Conservation (phyloP, 2,888 invertebrate genomes). For the Pediacus dermestoides region DNA sequence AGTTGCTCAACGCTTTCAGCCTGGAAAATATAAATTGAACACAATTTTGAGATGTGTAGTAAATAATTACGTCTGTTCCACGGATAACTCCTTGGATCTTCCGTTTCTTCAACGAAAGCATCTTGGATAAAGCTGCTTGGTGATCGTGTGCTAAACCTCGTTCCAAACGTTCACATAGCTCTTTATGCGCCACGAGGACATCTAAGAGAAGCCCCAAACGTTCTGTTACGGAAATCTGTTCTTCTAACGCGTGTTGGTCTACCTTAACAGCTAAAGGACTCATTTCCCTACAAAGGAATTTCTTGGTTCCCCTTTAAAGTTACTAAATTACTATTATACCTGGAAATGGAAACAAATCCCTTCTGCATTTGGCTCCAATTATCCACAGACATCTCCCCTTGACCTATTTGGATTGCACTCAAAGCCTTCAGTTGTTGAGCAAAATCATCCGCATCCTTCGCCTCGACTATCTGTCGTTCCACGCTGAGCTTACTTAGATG, state of each 20-base stretch:
- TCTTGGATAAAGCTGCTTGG: slow-evolving; percentile 58
- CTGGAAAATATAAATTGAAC: slow-evolving; percentile 39
- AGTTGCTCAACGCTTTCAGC: slow-evolving; percentile 59
- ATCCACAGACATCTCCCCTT: slow-evolving; percentile 32
- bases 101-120: slow-evolving; percentile 59
- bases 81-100: slow-evolving; percentile 62
- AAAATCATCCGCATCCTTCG: slow-evolving; percentile 55
- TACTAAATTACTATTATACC: slow-evolving; percentile 40
- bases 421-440: slow-evolving; percentile 53
- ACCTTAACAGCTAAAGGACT: slow-evolving; percentile 51
- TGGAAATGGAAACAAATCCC: slow-evolving; percentile 53
- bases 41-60: slow-evolving; percentile 8
- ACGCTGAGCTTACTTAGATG: slow-evolving; percentile 52
- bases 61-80: slow-evolving; percentile 55
- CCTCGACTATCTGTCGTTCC: slow-evolving; percentile 47
- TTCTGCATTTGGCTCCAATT: slow-evolving; percentile 55
- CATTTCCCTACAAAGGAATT: slow-evolving; percentile 48
- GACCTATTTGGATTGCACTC: slow-evolving; percentile 41
- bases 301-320: neutral
- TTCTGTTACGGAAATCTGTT: slow-evolving; percentile 57
- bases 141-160: slow-evolving; percentile 61
- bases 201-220: slow-evolving; percentile 55
- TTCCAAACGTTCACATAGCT: slow-evolving; percentile 60
- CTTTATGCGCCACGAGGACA: slow-evolving; percentile 55
- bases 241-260: slow-evolving; percentile 53